Percentiles rank a stretch among this genome's conserved stretches.
Conservation (phyloP, 2,888 invertebrate species). For the Lordiphosa fenestrarum region DNA sequence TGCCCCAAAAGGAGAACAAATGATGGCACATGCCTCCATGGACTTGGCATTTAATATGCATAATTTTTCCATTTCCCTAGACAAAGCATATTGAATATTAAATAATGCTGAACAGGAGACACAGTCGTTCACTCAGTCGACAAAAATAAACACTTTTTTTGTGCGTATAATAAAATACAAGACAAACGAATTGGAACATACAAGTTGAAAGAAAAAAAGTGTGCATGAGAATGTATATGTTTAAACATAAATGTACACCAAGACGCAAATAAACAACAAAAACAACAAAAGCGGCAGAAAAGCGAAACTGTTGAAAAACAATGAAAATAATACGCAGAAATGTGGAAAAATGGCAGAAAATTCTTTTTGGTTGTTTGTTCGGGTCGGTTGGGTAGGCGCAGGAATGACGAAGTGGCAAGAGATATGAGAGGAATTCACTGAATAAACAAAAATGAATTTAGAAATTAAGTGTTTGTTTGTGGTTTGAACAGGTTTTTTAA, state of each 20-base stretch:
- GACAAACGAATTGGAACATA: conserved; percentile 68
- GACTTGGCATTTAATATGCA: conserved; percentile 68
- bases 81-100: conserved; percentile 74
- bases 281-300: conserved; percentile 34
- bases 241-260: conserved; percentile 23
- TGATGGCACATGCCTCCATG: conserved; percentile 47
- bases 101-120: conserved; percentile 51
- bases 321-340: conserved; percentile 67
- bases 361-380: conserved; percentile 39
- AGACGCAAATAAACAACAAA: conserved; percentile 47
- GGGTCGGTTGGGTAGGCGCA: background rate
- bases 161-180: conserved; percentile 63
- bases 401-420: no score
- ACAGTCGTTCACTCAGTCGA: conserved; percentile 15
- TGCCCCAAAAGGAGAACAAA: conserved; percentile 22
- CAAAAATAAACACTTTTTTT: conserved; percentile 50
- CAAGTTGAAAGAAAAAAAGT: conserved; percentile 50
- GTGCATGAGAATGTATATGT: conserved; percentile 13
- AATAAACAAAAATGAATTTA: conserved; percentile 4
- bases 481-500: no score
- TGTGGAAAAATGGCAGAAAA: conserved; percentile 49
- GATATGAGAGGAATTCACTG: no score
- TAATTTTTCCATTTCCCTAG: conserved; percentile 71
- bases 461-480: conserved; percentile 10
- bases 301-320: conserved; percentile 55